A percentile compares a stretch with the other conserved stretches of the same genome.
Conservation (phyloP, 2,888 invertebrate genomes). For the Anarsia innoxiella region DNA sequence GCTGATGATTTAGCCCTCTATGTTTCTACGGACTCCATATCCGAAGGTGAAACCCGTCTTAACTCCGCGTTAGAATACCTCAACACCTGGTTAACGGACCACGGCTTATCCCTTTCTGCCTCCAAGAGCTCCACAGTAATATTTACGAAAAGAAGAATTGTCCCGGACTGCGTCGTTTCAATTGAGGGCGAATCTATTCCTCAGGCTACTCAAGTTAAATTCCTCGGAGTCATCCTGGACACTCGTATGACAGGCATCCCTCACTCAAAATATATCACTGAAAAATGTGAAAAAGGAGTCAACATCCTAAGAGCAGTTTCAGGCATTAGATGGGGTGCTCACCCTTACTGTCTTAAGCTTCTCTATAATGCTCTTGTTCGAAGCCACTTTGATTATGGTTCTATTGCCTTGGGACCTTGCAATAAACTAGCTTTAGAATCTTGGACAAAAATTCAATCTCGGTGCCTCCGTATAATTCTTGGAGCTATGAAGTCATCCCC, state of each 20-base stretch:
- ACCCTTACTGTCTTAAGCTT: constrained; percentile 10
- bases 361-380: constrained; percentile 12
- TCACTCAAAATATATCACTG: constrained; percentile 12
- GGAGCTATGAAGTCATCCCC: constrained; percentile 26
- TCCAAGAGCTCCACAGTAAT: constrained; percentile 16
- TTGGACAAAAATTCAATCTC: constrained; percentile 11
- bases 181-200: neutral
- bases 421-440: neutral
- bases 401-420: constrained; percentile 17
- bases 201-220: constrained; percentile 11
- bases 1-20: constrained; percentile 24
- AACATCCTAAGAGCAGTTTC: constrained; percentile 16
- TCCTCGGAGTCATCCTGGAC: constrained; percentile 19
- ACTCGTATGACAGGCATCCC: constrained; percentile 11
- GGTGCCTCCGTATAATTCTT: constrained; percentile 16
- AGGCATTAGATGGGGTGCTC: constrained; percentile 16
- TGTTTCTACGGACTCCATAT: neutral
- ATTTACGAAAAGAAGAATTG: constrained; percentile 14
- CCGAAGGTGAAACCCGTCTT: neutral
- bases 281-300: constrained; percentile 19
- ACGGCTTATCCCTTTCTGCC: constrained; percentile 16
- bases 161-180: constrained; percentile 7
- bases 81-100: constrained; percentile 1
- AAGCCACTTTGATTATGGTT: constrained; percentile 19
- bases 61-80: constrained; percentile 12